These are phyloP conservation scores for Heterohyrax brucei DNA, from an alignment of 2,797 vertebrate genomes.

Conservation along the genomic window DNA sequence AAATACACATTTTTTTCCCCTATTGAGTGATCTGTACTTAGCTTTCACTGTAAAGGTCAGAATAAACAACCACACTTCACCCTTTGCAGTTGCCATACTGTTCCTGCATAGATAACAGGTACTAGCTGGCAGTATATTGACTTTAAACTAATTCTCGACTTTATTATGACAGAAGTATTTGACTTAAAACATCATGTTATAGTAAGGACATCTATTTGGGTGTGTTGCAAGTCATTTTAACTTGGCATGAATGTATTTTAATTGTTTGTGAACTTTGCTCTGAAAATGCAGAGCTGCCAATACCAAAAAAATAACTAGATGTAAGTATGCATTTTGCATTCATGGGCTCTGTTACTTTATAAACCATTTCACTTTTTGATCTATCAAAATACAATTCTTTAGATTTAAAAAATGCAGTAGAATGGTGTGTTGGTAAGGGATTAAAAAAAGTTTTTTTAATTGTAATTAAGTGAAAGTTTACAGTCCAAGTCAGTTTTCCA, in stretches of 20 bases:
- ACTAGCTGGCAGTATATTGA: conserved; percentile 70
- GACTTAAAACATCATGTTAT: conserved; percentile 65
- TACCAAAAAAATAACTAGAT: conserved; percentile 67
- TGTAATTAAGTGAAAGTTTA: too few relatives aligned
- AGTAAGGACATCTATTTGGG: conserved; percentile 77
- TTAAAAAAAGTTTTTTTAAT: conserved; percentile 26
- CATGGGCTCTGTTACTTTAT: neutral
- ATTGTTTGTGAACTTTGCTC: conserved; percentile 82
- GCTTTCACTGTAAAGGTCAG: conserved; percentile 88
- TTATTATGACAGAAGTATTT: conserved; percentile 85
- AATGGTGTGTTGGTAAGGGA: neutral
- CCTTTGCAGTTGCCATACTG: conserved; percentile 83
- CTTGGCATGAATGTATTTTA: conserved; percentile 82
- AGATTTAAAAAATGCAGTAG: conserved; percentile 39
- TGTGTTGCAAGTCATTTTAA: conserved; percentile 77
- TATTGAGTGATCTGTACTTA: conserved; percentile 77
- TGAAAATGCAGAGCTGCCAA: conserved; percentile 71
- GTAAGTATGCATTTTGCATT: conserved; percentile 45
- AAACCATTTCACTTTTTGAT: conserved; percentile 49
- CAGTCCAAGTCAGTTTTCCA: too few relatives aligned
- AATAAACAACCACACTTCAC: conserved; percentile 81
- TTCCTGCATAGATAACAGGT: conserved; percentile 80
- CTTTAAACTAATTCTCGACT: conserved; percentile 86
- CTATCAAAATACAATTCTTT: conserved; percentile 52
- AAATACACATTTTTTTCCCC: conserved; percentile 69